These are phyloP conservation scores for Apteryx owenii DNA, from an alignment of 2,113 vertebrate species.

Conservation along the genomic window DNA sequence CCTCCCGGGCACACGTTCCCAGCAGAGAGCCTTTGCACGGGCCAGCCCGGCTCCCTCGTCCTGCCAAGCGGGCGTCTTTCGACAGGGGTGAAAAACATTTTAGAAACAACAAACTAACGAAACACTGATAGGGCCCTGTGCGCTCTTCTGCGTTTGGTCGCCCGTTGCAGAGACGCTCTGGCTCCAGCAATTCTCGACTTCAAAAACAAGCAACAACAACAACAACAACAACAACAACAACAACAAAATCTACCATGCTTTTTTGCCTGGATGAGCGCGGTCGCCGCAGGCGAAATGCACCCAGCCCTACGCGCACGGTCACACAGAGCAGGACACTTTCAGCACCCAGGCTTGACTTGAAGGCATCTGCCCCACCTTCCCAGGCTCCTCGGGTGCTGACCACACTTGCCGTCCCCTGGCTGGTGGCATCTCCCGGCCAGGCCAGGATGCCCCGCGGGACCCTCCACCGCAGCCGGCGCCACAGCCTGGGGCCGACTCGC, in stretches of 20 bases:
- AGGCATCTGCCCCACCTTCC: background rate
- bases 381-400: background rate
- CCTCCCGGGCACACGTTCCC: background rate
- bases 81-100: background rate
- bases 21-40: background rate
- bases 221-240: background rate
- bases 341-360: background rate
- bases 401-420: rapidly evolving
- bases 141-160: background rate
- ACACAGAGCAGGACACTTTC: background rate
- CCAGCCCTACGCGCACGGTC: rapidly evolving
- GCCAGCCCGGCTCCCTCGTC: background rate
- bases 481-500: too few relatives aligned
- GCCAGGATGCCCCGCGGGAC: too few relatives aligned
- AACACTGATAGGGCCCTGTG: background rate
- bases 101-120: slow-evolving; percentile 37
- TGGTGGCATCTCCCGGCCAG: background rate
- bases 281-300: background rate
- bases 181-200: slow-evolving; percentile 59
- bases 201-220: background rate
- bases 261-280: background rate
- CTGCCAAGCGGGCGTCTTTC: background rate
- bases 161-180: slow-evolving; percentile 22
- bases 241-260: background rate
- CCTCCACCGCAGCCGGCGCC: too few relatives aligned